Conservation (phyloP, 2,888 invertebrate genomes). For the Carpatolechia fugitivella region DNA sequence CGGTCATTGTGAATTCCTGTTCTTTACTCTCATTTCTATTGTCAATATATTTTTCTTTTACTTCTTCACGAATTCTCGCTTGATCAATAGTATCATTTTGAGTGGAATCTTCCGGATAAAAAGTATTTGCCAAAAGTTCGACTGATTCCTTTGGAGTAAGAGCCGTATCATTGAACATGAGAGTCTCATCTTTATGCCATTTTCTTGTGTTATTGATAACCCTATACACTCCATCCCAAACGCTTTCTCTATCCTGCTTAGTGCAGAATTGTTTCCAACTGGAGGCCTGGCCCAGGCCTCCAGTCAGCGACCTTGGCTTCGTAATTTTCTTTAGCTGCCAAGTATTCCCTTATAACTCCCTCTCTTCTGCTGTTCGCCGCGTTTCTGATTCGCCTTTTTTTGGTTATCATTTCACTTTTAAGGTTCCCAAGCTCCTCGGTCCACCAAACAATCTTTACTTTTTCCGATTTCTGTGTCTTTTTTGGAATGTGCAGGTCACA, state of each 20-base stretch:
- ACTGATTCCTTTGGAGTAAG: not conserved
- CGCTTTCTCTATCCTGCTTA: not conserved
- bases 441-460: not conserved
- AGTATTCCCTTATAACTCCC: not conserved
- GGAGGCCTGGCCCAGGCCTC: no score
- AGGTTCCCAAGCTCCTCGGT: no score
- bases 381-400: not conserved
- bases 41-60: not conserved
- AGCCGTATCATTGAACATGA: not conserved
- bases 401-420: no score
- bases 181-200: not conserved
- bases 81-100: no score
- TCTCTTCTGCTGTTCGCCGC: not conserved
- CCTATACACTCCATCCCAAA: no score
- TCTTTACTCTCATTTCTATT: not conserved
- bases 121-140: not conserved
- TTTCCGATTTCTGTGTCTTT: no score
- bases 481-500: no score
- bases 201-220: no score
- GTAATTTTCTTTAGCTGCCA: not conserved
- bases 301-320: not conserved
- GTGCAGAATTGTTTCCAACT: not conserved
- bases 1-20: slow-evolving; percentile 15
- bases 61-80: not conserved
- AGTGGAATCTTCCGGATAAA: no score